Evolutionary conservation across 2,113 vertebrate species (phyloP), one percentile per base, ranked within the genome.

Genomic region (Tylochromis polylepis): DNA sequence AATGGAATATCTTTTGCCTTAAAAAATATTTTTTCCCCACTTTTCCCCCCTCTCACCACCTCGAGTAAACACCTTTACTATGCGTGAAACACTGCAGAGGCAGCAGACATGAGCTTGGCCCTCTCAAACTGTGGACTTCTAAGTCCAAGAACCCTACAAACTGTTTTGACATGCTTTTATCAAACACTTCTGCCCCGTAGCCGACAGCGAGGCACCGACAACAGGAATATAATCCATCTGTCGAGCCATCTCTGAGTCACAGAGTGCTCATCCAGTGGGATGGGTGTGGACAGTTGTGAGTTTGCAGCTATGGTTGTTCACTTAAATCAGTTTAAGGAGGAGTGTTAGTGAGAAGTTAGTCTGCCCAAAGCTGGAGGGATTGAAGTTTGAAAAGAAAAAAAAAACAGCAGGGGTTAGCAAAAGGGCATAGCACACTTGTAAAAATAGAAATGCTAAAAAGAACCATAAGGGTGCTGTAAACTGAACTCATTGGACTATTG

Each of bases 201-300:
- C 89, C 56, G 10, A 27, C 78, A 88, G 90, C 78, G 1, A 88
- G 36, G 78, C 56, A 58, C 80, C 6, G 34, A 82, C 82, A 91
- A 83, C 87, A 53, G 62, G 87, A 83, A 87, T 82, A 60, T 93
- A 89, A 94, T 91, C 91, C 92, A 92, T 94, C 92, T 94, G 89
- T 86, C 18, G 29, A 88, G 91, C 72, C 85, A 90, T 91, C 86
- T 89, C 72, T 85, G 87, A 91, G 79, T 92, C 88, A 88, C 83
- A 58, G 59, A 88, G 65, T 46, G 75, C 85, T 91, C 81, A 81
- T 92, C 86, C 70, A 57, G 27, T 56, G 79, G 41, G 34, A 87
- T 80, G 80, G 81, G 55, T 49, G 82, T 60, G 62, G 22, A 78
- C 53, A 80, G 83, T 82, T 86, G 79, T 8, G 88, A 89, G 85